Evolutionary conservation across 2,113 vertebrate species (phyloP).

Genomic region (Scortum barcoo): DNA sequence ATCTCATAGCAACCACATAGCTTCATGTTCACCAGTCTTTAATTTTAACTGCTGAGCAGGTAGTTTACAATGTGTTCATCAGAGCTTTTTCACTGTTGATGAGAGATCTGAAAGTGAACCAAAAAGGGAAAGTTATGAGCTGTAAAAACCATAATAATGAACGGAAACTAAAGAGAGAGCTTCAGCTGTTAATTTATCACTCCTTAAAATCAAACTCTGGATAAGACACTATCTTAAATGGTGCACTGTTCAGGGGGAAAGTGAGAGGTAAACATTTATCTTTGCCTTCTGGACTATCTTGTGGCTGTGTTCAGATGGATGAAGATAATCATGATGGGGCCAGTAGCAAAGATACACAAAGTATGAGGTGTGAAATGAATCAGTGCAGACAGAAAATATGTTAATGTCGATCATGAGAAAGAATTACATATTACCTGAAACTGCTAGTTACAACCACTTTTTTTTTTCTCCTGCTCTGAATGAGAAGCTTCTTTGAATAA

Average conservation of each 20-base stretch:
- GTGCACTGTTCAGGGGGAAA: background rate
- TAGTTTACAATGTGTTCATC: background rate
- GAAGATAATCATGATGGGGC: background rate
- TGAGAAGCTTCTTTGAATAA: too few species aligned
- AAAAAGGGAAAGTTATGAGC: too few species aligned
- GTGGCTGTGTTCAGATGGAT: conserved; percentile 12
- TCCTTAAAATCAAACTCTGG: background rate
- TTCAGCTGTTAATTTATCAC: too few species aligned
- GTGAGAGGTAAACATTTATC: conserved; percentile 15
- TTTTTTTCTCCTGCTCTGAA: background rate
- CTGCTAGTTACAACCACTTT: too few species aligned
- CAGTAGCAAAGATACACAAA: background rate
- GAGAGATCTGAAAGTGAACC: background rate
- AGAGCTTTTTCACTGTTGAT: background rate
- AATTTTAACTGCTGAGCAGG: background rate
- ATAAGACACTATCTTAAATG: background rate
- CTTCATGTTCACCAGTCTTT: too few species aligned
- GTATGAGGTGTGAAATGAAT: background rate
- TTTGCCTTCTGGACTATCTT: conserved; percentile 22
- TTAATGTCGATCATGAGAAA: background rate
- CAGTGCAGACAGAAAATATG: background rate
- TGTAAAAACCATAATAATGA: background rate
- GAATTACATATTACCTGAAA: too few species aligned
- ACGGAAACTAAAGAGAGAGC: background rate
- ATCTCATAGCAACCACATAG: too few species aligned